Evolutionary conservation across 2,797 vertebrate genomes (phyloP).

Genomic region (Chaunax sp.): DNA sequence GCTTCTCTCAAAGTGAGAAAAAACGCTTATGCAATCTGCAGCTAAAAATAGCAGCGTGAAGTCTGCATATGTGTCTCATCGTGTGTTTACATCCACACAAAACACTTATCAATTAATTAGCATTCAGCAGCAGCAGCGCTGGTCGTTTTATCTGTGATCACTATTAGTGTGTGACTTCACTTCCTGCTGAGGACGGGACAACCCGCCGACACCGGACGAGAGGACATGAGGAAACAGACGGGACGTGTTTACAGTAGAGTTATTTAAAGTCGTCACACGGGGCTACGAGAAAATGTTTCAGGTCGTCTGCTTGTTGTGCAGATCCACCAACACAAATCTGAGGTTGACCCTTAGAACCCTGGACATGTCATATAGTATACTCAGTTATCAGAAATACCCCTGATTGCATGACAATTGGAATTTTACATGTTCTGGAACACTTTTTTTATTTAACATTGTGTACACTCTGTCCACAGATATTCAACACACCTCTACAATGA

Average conservation of each 20-base stretch:
- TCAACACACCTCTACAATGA: too few species aligned
- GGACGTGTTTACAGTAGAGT: constrained; percentile 78
- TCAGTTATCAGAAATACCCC: background rate
- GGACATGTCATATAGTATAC: background rate
- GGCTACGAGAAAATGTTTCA: constrained; percentile 69
- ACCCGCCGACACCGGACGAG: constrained; percentile 27
- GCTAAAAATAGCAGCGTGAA: constrained; percentile 75
- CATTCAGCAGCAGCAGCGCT: constrained; percentile 42
- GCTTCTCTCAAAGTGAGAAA: constrained; percentile 65
- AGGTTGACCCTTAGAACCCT: constrained; percentile 15
- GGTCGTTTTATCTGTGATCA: constrained; percentile 49
- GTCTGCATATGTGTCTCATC: constrained; percentile 50
- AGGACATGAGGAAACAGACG: constrained; percentile 58
- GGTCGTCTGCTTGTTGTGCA: constrained; percentile 38
- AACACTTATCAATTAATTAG: constrained; percentile 57
- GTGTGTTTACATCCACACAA: constrained; percentile 62
- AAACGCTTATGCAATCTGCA: constrained; percentile 70
- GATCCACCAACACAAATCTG: constrained; percentile 30
- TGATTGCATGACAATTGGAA: background rate
- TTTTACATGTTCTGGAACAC: too few species aligned
- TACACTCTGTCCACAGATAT: too few species aligned
- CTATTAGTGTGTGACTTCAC: constrained; percentile 32
- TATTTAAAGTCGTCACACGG: constrained; percentile 81
- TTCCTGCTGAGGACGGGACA: constrained; percentile 1
- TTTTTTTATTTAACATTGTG: too few species aligned